phyloP scores from a whole-genome alignment of 2,113 vertebrate genomes.

The Pyrgilauda ruficollis region DNA sequence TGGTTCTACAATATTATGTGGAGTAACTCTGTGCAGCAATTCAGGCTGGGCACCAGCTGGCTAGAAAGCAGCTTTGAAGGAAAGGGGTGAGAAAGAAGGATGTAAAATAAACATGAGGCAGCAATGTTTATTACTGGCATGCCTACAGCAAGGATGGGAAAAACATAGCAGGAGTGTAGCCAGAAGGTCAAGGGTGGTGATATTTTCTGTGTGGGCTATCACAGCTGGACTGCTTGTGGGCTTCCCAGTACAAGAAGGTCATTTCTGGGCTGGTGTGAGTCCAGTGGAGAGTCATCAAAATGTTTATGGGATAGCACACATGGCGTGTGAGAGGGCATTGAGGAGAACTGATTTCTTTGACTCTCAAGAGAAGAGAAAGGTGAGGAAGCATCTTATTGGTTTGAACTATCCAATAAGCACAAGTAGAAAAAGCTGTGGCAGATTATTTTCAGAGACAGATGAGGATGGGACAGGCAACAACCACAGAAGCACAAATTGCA shows the following conservation, averaged over 20 bases:
- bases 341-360: neutral
- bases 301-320: neutral
- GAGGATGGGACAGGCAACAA: neutral
- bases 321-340: rapidly evolving
- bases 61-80: neutral
- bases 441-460: neutral
- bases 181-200: neutral
- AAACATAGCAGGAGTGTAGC: neutral
- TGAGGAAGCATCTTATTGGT: neutral
- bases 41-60: neutral
- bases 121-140: neutral
- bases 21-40: neutral
- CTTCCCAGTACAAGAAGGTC: neutral
- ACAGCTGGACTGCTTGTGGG: neutral
- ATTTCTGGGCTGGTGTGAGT: neutral
- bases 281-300: neutral
- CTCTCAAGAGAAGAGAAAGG: neutral
- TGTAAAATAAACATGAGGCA: neutral
- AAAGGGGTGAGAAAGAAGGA: neutral
- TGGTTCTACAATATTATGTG: neutral
- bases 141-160: neutral
- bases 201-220: neutral
- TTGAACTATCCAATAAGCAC: neutral
- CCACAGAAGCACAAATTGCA: neutral
- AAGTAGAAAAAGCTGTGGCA: neutral